Base-by-base conservation (phyloP, 92 coral and sea anemone species). In the Palythoa caribaeorum region DNA sequence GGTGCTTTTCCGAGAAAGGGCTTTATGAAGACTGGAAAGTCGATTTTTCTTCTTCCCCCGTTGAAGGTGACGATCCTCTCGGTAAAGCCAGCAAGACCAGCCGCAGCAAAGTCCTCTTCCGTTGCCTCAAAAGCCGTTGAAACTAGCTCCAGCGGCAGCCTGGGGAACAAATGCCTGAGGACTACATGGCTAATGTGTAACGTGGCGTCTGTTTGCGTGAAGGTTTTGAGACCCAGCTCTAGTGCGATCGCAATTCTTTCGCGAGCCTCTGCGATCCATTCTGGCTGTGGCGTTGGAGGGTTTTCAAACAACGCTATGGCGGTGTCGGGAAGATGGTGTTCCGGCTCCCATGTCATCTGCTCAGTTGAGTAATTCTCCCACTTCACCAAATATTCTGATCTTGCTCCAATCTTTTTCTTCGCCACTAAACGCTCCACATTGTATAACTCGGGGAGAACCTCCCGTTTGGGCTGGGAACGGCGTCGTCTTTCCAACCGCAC, bases 401-500 rank as follows among this genome's bases (percentile, higher is more conserved):
- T 5, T 5, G 21, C 12, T 17, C 88, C 88, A 40, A 40, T 39
- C 38, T 16, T 72, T 53, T 21, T 72, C 54, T 16, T 72, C 3
- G 88, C 88, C 38, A 84, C 88, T 54, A 84, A 10, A 19, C 80
- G n/a, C 16, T 84, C 88, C 39, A 84, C 79, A 12, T 5, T 35
- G 19, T 72, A 53, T 2, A 60, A n/a, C 16, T 71, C 80, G 7
- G 78, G 71, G 1, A 84, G 52, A 14, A 84, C 55, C 37, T 47
- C 55, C 15, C 38, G 44, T 47, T 73, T 52, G 37, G 38, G 47
- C 1, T 19, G 10, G 38, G 88, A 51, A 20, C 88, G 37, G 55
- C 38, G 51, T 48, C 40, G 54, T 20, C 70, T 50, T 19, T 71
- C 78, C 14, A 84, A 14, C 52, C 3, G 19, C 19, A 78, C 51